These are phyloP conservation scores for Galago senegalensis DNA, from an alignment of 2,797 vertebrate genomes.

Conservation along the genomic window DNA sequence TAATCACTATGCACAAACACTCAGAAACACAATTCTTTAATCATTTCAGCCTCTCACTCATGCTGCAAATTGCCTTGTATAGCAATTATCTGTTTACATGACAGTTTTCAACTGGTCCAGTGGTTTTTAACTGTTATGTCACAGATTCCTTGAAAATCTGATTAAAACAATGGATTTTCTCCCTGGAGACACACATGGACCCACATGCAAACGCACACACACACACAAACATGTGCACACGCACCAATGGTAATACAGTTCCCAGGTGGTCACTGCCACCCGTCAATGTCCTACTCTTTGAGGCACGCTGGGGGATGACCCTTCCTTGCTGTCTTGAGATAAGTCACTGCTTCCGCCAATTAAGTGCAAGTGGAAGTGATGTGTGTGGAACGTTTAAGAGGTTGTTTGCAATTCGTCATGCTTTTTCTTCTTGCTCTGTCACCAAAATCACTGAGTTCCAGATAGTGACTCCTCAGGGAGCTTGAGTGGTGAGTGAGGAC, in stretches of 20 bases:
- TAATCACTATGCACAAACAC: not conserved
- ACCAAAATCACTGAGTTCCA: not conserved
- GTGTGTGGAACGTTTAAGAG: not conserved
- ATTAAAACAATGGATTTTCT: conserved; percentile 55
- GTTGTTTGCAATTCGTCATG: too few species aligned
- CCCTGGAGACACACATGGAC: not conserved
- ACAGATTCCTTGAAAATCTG: conserved; percentile 28
- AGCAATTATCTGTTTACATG: conserved; percentile 76
- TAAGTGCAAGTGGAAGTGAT: conserved; percentile 16
- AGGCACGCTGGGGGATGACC: not conserved
- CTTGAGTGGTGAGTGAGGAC: not conserved
- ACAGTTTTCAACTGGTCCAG: conserved; percentile 58
- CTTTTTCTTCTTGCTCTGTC: not conserved
- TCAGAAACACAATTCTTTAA: conserved; percentile 25
- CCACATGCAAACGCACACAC: not conserved
- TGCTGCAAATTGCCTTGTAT: conserved; percentile 61
- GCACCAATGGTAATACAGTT: not conserved
- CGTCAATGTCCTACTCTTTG: not conserved
- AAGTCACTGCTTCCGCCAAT: conserved; percentile 33
- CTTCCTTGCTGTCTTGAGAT: not conserved
- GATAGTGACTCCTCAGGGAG: not conserved
- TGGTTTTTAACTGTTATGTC: conserved; percentile 54
- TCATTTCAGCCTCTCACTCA: conserved; percentile 62
- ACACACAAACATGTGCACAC: not conserved
- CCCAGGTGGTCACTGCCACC: not conserved